Evolutionary conservation across 1,140 invertebrate genomes (phyloP), one percentile per base, ranked within the genome.

Genomic region (Sinonovacula constricta): DNA sequence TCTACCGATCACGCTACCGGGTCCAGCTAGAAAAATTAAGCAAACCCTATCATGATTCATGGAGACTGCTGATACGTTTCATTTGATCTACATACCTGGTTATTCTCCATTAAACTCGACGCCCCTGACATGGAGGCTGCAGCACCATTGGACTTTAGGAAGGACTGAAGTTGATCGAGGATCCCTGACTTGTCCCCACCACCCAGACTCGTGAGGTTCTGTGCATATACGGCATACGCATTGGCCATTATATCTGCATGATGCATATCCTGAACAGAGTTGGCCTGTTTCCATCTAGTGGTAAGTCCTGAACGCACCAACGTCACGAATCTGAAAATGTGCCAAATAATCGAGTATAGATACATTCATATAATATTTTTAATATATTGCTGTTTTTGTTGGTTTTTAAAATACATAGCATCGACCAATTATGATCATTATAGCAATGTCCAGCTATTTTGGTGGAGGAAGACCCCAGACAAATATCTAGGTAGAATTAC

Each of bases 211-310:
- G 72, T 51, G 18, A 76, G 26, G 34, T 76, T 76, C 34, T 67
- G 62, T 59, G 63, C 68, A 49, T 71, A 77, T 30, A 53, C 70
- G 31, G 76, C 65, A 76, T 85, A 85, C 15, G 81, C 70, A 62
- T 81, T 80, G 4, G 83, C 79, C 81, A 85, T 83, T 54, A 85
- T 74, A 66, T 85, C 81, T 26, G 83, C 83, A 77, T 85, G 81
- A 49, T 80, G 79, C 81, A 85, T 85, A 18, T 65, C 33, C 33
- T 33, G 28, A 7, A 33, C 26, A 33, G 33, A 18, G 39, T 7
- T 18, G 7, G 7, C 7, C 7, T 18, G 39, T 10, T 10, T 45
- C 39, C 39, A 45, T 45, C 18, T 45, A 45, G n/a, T n/a, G n/a
- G n/a, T n/a, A n/a, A n/a, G n/a, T n/a, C n/a, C n/a, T 45, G 18